Evolutionary conservation across 2,888 invertebrate genomes (phyloP).

Genomic region (Drosophila meridiana): DNA sequence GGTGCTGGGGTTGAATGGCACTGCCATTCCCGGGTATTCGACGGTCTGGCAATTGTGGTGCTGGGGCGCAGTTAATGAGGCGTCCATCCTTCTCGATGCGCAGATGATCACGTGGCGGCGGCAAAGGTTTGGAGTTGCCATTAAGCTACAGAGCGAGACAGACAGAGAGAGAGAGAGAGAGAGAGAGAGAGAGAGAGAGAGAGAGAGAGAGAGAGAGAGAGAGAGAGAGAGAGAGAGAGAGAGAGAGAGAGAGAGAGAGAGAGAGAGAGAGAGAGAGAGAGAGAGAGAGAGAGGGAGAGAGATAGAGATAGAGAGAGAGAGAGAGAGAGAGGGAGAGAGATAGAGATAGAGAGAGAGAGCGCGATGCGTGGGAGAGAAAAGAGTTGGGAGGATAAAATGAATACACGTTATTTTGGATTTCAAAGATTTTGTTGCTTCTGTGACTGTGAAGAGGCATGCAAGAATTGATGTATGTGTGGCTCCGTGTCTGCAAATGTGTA

Average conservation of each 20-base stretch:
- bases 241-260: too few species aligned
- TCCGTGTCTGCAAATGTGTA: constrained; percentile 21
- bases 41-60: constrained; percentile 89
- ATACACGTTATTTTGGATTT: constrained; percentile 18
- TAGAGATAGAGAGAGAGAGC: background rate
- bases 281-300: background rate
- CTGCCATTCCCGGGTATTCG: constrained; percentile 79
- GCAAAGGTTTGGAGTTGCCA: constrained; percentile 85
- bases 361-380: background rate
- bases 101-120: constrained; percentile 89
- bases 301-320: too few species aligned
- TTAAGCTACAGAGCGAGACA: constrained; percentile 76
- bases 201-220: background rate
- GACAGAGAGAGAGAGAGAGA: background rate
- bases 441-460: background rate
- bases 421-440: background rate
- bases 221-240: too few species aligned
- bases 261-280: background rate
- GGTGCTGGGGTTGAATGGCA: constrained; percentile 47
- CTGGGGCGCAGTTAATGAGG: constrained; percentile 88
- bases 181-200: background rate
- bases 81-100: constrained; percentile 88
- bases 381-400: background rate
- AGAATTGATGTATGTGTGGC: constrained; percentile 12
- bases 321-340: background rate